Percentiles rank a stretch among this genome's conserved stretches.
These are phyloP conservation scores for Callithrix jacchus DNA, from an alignment of 2,113 vertebrate species.

Conservation along the genomic window DNA sequence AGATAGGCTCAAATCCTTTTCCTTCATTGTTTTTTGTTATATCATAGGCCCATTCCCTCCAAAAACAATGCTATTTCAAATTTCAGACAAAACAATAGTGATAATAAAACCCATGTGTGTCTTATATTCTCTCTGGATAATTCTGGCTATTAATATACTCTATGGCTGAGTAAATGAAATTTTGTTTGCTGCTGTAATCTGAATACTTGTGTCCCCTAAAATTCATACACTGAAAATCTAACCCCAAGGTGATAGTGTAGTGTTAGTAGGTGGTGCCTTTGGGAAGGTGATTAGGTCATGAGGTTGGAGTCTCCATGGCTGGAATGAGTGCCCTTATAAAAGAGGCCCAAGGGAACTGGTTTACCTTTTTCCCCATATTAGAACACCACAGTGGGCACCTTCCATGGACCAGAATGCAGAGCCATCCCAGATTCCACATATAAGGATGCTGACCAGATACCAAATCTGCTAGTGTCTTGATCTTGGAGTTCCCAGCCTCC, in stretches of 20 bases:
- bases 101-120: conserved; percentile 29
- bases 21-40: neutral
- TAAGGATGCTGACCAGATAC: neutral
- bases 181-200: neutral
- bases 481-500: neutral
- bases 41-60: neutral
- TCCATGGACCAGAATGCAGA: neutral
- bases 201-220: neutral
- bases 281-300: neutral
- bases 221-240: neutral
- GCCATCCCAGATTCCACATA: neutral
- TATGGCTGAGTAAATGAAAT: neutral
- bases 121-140: conserved; percentile 28
- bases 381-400: neutral
- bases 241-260: neutral
- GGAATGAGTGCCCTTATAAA: neutral
- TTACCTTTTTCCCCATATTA: neutral
- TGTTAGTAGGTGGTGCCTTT: neutral
- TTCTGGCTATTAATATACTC: neutral
- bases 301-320: too few species aligned
- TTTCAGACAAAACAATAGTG: neutral
- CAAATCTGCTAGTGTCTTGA: too few species aligned
- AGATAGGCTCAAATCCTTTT: neutral
- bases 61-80: neutral
- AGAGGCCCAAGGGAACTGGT: too few species aligned